A percentile compares a stretch with the other conserved stretches of the same genome.
phyloP scores from a whole-genome alignment of 2,888 invertebrate species.

The Molorchus minor region DNA sequence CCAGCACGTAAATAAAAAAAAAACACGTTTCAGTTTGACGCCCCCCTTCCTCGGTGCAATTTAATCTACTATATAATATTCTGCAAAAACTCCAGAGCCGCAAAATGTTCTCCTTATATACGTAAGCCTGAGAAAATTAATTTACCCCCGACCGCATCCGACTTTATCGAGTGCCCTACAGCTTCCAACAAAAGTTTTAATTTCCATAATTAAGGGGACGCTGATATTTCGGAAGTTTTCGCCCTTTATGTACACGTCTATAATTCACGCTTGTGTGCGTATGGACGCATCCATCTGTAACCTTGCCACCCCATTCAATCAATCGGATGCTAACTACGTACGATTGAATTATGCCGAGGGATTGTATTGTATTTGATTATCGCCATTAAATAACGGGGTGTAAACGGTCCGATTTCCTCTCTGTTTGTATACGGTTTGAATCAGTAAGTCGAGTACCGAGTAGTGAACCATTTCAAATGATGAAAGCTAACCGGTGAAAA shows the following conservation, averaged over 20 bases:
- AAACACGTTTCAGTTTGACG: too few relatives aligned
- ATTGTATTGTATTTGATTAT: constrained; percentile 54
- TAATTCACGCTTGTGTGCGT: constrained; percentile 37
- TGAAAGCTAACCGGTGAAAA: too few relatives aligned
- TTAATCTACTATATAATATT: not conserved
- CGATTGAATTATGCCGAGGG: constrained; percentile 51
- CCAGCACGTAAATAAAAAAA: too few relatives aligned
- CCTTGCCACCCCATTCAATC: constrained; percentile 45
- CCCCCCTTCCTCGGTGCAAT: not conserved
- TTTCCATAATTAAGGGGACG: constrained; percentile 22
- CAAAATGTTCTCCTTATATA: not conserved
- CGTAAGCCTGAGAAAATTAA: constrained; percentile 9
- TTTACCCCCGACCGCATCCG: constrained; percentile 7
- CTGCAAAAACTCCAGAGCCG: not conserved
- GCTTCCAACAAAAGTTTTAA: constrained; percentile 11
- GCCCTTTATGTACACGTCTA: constrained; percentile 21
- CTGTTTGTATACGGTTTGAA: constrained; percentile 15
- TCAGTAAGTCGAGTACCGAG: constrained; percentile 14
- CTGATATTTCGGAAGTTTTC: constrained; percentile 14
- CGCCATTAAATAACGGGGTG: constrained; percentile 52
- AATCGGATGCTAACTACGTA: constrained; percentile 50
- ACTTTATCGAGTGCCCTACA: constrained; percentile 2
- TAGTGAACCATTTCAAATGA: not conserved
- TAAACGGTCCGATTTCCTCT: constrained; percentile 37
- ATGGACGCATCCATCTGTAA: constrained; percentile 28